Conservation (phyloP, 2,113 vertebrate species). For the Ploceus nigricollis region DNA sequence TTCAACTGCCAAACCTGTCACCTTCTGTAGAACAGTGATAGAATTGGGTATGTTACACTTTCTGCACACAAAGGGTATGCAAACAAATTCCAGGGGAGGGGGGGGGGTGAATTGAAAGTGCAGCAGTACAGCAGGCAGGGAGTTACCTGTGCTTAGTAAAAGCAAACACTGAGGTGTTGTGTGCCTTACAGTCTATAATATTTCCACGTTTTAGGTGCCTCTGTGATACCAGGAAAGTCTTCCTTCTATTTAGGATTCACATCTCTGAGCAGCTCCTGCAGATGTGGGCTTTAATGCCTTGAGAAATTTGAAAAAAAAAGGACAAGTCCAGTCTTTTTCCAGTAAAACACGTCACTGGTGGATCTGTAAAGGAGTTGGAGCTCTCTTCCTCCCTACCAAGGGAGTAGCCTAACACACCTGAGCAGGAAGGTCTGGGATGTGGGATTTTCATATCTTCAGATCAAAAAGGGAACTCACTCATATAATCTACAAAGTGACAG, state of each 20-base stretch:
- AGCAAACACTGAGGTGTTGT: slow-evolving; percentile 36
- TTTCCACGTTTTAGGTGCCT: slow-evolving; percentile 1
- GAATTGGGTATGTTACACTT: slow-evolving; percentile 23
- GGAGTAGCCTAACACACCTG: not conserved
- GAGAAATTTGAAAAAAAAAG: not conserved
- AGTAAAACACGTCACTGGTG: not conserved
- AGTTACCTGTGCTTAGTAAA: slow-evolving; percentile 58
- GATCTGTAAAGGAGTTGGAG: not conserved
- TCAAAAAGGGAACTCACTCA: not conserved
- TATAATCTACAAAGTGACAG: not conserved
- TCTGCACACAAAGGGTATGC: slow-evolving; percentile 52
- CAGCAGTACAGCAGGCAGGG: slow-evolving; percentile 25
- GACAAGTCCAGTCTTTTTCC: slow-evolving; percentile 12
- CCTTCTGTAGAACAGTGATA: slow-evolving; percentile 40
- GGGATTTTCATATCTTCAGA: not conserved
- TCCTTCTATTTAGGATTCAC: slow-evolving; percentile 18
- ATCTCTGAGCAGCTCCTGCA: slow-evolving; percentile 26
- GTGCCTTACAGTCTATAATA: slow-evolving; percentile 23
- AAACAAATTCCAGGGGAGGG: slow-evolving; percentile 31
- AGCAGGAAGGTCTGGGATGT: not conserved
- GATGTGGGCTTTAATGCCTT: slow-evolving; percentile 33
- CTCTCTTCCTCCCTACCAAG: not conserved
- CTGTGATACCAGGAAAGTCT: slow-evolving; percentile 16
- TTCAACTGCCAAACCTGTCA: slow-evolving; percentile 55
- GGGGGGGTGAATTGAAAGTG: not conserved